Base-by-base conservation (phyloP, 2,888 invertebrate species). In the Gasteruption jaculator region DNA sequence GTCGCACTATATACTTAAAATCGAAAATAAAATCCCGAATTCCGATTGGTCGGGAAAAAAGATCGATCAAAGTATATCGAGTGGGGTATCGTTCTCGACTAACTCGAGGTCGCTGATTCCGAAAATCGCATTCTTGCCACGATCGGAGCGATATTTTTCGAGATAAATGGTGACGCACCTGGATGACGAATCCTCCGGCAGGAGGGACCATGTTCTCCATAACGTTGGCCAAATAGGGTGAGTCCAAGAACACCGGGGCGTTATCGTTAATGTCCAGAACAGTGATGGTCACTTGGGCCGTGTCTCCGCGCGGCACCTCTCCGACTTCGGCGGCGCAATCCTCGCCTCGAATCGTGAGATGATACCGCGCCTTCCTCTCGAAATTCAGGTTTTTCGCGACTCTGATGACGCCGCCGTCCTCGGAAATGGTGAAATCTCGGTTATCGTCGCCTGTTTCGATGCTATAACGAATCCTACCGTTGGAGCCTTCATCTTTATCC, bases 261-360 rank as follows among this genome's bases (percentile, higher is more conserved):
- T 92, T 92, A 74, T 95, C 94, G 73, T 95, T 94, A 63, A 93
- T 87, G 72, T 95, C 93, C 52, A 86, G 81, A 38, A 95, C 85
- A 42, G 82, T 81, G 60, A 95, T 88, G 46, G 85, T 82, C 56
- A 93, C 79, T 69, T 86, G 85, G 54, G 83, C 89, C 42, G 82
- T 86, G 75, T 85, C 89, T 66, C 78, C 85, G 65, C 79, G 79
- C 34, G 58, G 60, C 19, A 45, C 53, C 25, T 69, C 75, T 37
- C 72, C 75, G 53, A 82, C 79, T 61, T 85, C 85, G 54, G 81
- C 80, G 16, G 87, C 87, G 62, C 89, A 88, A 71, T 92, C 92
- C 72, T 93, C 92, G 0, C 91, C 93, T 51, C 84, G 82, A 20
- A 96, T 85, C 1, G 82, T 86, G 49, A 96, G 73, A 26, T 84